These are phyloP conservation scores for Corythornis madagascariensis DNA, from an alignment of 2,113 vertebrate species.

Conservation along the genomic window DNA sequence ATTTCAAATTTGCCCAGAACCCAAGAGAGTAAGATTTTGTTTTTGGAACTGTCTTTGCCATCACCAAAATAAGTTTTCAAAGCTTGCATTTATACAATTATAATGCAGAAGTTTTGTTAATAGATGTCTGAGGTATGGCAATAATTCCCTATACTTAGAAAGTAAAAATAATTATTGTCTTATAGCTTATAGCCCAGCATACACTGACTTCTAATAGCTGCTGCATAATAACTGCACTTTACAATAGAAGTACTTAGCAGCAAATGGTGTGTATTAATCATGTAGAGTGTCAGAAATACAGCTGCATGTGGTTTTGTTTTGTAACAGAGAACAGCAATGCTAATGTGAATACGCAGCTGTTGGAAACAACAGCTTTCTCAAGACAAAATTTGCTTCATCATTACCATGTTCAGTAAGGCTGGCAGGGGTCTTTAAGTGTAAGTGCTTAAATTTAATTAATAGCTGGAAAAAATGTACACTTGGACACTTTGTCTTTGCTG, in stretches of 20 bases:
- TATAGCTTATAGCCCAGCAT: background rate
- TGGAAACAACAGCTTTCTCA: background rate
- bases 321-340: background rate
- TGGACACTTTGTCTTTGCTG: background rate
- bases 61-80: background rate
- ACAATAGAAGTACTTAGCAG: background rate
- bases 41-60: background rate
- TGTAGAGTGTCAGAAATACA: background rate
- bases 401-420: background rate
- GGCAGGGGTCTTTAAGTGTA: background rate
- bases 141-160: background rate
- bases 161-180: background rate
- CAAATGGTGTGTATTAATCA: background rate
- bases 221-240: background rate
- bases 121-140: background rate
- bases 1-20: background rate
- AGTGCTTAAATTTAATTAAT: background rate
- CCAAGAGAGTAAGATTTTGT: background rate
- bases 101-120: background rate
- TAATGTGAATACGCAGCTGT: background rate
- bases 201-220: background rate
- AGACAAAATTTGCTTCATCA: background rate
- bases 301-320: background rate
- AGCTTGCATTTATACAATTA: background rate
- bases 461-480: background rate